These are phyloP conservation scores for Halcyon chelicuti DNA, from an alignment of 2,797 vertebrate species.

Conservation along the genomic window DNA sequence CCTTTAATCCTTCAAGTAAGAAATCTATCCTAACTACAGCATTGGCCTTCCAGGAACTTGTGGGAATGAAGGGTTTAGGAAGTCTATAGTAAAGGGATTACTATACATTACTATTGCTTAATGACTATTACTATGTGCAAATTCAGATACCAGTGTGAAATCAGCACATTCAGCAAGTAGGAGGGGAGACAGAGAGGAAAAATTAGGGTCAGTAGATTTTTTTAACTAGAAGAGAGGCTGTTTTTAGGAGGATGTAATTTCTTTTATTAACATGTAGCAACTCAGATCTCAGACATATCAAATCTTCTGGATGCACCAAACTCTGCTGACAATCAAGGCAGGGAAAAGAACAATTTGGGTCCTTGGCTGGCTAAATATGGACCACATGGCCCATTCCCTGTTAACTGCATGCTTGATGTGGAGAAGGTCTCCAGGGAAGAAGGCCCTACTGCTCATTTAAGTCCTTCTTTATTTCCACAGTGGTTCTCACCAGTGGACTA, in stretches of 20 bases:
- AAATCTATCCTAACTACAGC: not conserved
- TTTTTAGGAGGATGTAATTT: not conserved
- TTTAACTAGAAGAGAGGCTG: not conserved
- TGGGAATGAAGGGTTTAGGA: conserved; percentile 26
- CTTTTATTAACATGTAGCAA: not conserved
- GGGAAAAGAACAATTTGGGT: not conserved
- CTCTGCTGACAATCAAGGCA: not conserved
- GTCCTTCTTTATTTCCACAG: not conserved
- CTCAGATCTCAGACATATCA: not conserved
- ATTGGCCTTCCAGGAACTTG: conserved; percentile 14
- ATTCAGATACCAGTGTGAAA: conserved; percentile 17
- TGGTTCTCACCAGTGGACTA: not conserved
- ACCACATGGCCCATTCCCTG: not conserved
- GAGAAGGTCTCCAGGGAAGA: not conserved
- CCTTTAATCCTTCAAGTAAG: conserved; percentile 38
- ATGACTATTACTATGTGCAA: not conserved
- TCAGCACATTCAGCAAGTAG: conserved; percentile 8
- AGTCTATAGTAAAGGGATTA: conserved; percentile 24
- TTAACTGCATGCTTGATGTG: not conserved
- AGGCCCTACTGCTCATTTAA: not conserved
- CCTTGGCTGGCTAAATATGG: not conserved
- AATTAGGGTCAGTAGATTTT: not conserved
- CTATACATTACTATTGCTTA: not conserved
- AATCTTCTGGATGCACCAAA: not conserved
- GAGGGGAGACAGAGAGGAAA: not conserved